Conservation (phyloP, 2,797 vertebrate species). For the Gymnocypris eckloni region DNA sequence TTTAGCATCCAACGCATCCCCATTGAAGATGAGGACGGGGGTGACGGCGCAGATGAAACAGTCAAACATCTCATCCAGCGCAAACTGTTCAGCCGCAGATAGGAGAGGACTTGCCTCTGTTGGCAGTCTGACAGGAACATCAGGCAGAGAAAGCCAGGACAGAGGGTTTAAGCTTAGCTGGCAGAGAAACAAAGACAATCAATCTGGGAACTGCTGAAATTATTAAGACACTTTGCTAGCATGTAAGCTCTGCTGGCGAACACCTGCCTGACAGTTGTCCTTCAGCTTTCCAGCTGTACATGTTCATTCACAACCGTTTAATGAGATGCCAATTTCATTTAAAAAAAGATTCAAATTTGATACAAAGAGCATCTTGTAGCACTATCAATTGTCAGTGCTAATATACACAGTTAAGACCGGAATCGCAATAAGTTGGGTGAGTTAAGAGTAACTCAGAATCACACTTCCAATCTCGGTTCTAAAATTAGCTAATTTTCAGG, state of each 20-base stretch:
- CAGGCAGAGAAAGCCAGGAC: conserved; percentile 50
- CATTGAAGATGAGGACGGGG: conserved; percentile 55
- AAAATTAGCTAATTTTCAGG: conserved; percentile 59
- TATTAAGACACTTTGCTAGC: conserved; percentile 46
- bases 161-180: conserved; percentile 60
- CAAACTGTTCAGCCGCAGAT: conserved; percentile 48
- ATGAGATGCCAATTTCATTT: background rate
- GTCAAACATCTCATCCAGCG: conserved; percentile 55
- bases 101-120: conserved; percentile 43
- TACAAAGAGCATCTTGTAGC: background rate
- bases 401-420: conserved; percentile 14
- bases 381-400: background rate
- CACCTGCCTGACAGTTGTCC: conserved; percentile 22
- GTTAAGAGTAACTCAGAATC: conserved; percentile 21
- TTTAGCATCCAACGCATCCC: conserved; percentile 57
- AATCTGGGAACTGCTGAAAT: conserved; percentile 46
- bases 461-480: conserved; percentile 35
- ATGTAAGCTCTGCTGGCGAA: conserved; percentile 44
- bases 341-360: conserved; percentile 12
- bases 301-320: background rate
- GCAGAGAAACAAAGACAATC: conserved; percentile 58
- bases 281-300: conserved; percentile 33
- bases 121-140: conserved; percentile 59
- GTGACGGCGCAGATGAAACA: conserved; percentile 54
- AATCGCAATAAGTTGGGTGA: conserved; percentile 12